Conservation (phyloP, 2,113 vertebrate genomes). For the Sinocyclocheilus rhinocerous region DNA sequence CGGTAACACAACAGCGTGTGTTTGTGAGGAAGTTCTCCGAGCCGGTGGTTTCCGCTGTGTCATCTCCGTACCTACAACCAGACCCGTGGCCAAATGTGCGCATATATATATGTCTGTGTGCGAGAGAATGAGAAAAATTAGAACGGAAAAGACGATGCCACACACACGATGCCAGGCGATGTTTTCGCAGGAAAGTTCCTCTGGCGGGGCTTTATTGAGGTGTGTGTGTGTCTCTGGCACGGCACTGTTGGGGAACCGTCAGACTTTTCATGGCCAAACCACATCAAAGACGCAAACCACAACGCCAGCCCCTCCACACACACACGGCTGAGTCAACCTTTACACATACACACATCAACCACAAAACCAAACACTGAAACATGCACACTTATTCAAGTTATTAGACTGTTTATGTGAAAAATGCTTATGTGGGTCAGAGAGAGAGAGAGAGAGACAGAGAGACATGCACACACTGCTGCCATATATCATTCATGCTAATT, state of each 20-base stretch:
- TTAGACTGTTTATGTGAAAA: constrained; percentile 46
- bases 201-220: constrained; percentile 20
- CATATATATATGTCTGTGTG: constrained; percentile 5
- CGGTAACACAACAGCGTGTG: not conserved
- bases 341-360: constrained; percentile 34
- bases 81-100: not conserved
- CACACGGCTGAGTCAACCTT: constrained; percentile 42
- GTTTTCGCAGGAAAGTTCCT: constrained; percentile 23
- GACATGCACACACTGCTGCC: constrained; percentile 8
- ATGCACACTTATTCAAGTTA: constrained; percentile 47
- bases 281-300: constrained; percentile 57
- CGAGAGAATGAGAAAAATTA: not conserved
- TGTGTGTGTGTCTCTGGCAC: constrained; percentile 31
- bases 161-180: constrained; percentile 36
- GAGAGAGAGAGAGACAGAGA: constrained; percentile 40
- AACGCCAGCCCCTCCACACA: constrained; percentile 47
- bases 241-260: constrained; percentile 40
- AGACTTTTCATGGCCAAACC: constrained; percentile 49
- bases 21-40: not conserved
- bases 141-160: constrained; percentile 14
- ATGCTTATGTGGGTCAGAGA: constrained; percentile 25
- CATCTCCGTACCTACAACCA: constrained; percentile 13
- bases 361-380: constrained; percentile 52
- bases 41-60: constrained; percentile 6
- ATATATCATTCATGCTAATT: not conserved